phyloP scores from a whole-genome alignment of 2,113 vertebrate genomes.

The Menura novaehollandiae region DNA sequence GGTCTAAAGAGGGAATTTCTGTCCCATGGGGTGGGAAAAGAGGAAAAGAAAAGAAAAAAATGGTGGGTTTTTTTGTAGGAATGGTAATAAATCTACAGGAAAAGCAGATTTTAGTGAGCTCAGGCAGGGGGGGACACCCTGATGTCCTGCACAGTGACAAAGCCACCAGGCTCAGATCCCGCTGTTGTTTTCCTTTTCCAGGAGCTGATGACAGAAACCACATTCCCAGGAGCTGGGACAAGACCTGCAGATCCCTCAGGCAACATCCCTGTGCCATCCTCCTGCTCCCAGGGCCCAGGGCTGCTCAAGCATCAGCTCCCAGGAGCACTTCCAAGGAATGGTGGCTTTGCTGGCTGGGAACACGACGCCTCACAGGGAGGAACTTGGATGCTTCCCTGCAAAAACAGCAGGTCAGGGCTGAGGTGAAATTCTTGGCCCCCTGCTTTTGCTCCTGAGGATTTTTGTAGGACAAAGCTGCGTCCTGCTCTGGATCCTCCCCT shows the following conservation, averaged over 20 bases:
- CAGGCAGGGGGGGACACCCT: too few relatives aligned
- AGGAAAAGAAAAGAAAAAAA: neutral
- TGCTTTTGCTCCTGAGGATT: neutral
- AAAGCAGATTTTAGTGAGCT: neutral
- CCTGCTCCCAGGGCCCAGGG: neutral
- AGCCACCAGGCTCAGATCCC: neutral
- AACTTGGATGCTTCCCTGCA: neutral
- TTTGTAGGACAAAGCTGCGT: neutral
- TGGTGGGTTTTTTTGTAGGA: accelerated
- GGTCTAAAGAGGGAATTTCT: neutral
- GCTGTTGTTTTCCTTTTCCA: neutral
- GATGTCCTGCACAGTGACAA: neutral
- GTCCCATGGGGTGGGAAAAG: neutral
- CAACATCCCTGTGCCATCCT: neutral
- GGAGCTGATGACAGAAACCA: neutral
- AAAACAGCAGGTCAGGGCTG: neutral
- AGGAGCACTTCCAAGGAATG: neutral
- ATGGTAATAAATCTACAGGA: neutral
- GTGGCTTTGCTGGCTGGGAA: neutral
- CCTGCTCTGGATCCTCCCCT: neutral
- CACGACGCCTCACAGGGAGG: accelerated
- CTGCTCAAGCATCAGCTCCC: neutral
- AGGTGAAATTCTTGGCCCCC: conserved; percentile 10
- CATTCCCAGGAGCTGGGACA: neutral
- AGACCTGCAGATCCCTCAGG: neutral